phyloP scores from a whole-genome alignment of 2,888 invertebrate species.

The Gryllus longicercus region DNA sequence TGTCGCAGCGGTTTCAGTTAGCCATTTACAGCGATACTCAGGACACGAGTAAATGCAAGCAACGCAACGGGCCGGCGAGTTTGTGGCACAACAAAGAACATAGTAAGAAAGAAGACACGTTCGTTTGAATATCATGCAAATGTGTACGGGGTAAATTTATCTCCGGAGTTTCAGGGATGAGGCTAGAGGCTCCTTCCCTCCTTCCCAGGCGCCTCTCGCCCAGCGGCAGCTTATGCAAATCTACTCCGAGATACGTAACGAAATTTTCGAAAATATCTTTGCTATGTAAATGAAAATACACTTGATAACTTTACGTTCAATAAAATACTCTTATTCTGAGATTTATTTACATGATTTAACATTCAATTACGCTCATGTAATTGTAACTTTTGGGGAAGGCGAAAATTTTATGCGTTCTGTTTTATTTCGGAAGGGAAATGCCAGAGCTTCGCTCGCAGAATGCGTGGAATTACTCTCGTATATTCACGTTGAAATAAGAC shows the following conservation, averaged over 20 bases:
- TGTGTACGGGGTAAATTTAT: not conserved
- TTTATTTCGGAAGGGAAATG: not conserved
- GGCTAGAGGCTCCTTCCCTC: not conserved
- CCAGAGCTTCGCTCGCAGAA: no score
- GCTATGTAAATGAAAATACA: slow-evolving; percentile 17
- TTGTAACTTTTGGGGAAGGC: not conserved
- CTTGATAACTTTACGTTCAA: slow-evolving; percentile 17
- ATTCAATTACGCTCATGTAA: slow-evolving; percentile 4
- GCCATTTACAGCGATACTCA: no score
- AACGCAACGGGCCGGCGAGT: not conserved
- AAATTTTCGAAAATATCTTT: slow-evolving; percentile 11
- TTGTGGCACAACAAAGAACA: not conserved
- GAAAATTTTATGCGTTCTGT: not conserved
- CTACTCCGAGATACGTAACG: not conserved
- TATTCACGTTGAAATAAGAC: no score
- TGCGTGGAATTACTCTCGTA: no score
- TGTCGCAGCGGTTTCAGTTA: no score
- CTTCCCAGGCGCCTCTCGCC: not conserved
- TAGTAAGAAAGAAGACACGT: not conserved
- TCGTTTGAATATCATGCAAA: slow-evolving; percentile 8
- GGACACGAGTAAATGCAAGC: no score
- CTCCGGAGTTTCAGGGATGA: not conserved
- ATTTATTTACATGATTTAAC: slow-evolving; percentile 9
- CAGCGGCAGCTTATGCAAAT: not conserved
- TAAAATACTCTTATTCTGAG: not conserved